Base-by-base conservation (phyloP, 2,113 vertebrate genomes). In the Halcyon senegalensis region DNA sequence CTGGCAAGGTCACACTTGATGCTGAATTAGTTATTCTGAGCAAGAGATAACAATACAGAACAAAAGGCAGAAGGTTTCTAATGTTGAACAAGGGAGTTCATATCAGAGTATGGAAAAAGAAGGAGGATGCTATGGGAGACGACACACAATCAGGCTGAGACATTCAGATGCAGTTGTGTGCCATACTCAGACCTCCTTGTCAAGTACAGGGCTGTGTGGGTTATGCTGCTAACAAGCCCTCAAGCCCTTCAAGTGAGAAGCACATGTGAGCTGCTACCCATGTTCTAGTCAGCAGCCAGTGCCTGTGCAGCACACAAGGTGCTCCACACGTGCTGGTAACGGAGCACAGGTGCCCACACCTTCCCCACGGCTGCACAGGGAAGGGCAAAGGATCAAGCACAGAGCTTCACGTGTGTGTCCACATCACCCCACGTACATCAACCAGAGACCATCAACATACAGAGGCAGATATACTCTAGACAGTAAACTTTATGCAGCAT, bases 321-420 rank as follows among this genome's bases (percentile, higher is more conserved):
- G 31, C 46, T 51, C 51, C 14, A 13, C 4, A n/a, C 0, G 0
- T 6, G 8, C 24, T 7, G 16, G 67, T 1, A 3, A 44, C 0
- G 4, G 37, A 46, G 25, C 1, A 0, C 5, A 13, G 28, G 20
- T 33, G 51, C 41, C 7, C 0, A 53, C 24, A 9, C 30, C 9
- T 10, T 51, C 39, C 19, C 17, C 2, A 0, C 6, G 1, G 0
- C 21, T 2, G 9, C 4, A 5, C 28, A 44, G 11, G 13, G 19
- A 35, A 39, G 18, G 35, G 15, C 37, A 55, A 43, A 16, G 23
- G 66, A n/a, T 9, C 7, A 16, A 64, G 56, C 31, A 16, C 39
- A 56, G 41, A 46, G 35, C 27, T 21, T 8, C 33, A 11, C 3
- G 0, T 1, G 2, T 4, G 14, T 3, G 16, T 67, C 59, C 13